Evolutionary conservation across 2,113 vertebrate species (phyloP).

Genomic region (Neomonachus schauinslandi): DNA sequence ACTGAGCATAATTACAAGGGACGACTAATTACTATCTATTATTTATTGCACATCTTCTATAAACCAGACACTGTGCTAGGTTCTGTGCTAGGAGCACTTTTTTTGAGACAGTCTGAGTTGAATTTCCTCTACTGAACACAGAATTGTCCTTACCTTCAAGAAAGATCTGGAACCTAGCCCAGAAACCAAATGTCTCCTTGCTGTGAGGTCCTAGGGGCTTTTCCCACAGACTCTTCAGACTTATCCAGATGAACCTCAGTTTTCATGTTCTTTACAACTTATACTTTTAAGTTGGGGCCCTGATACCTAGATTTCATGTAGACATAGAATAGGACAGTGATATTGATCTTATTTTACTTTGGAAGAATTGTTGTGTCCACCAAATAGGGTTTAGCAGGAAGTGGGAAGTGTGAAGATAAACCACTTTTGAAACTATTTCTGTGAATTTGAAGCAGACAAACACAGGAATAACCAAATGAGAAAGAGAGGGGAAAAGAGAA

Average conservation of each 20-base stretch:
- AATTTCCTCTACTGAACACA: background rate
- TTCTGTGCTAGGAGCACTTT: background rate
- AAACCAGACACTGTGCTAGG: background rate
- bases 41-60: background rate
- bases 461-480: background rate
- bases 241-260: background rate
- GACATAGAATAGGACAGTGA: background rate
- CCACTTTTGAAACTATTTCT: background rate
- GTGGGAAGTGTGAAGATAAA: background rate
- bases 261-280: background rate
- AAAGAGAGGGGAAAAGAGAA: background rate
- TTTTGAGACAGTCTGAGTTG: background rate
- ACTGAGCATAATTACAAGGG: background rate
- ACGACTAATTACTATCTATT: background rate
- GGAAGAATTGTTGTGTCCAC: background rate
- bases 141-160: background rate
- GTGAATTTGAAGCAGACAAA: background rate
- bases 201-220: background rate
- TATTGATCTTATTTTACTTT: background rate
- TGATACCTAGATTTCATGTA: background rate
- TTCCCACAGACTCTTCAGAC: background rate
- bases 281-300: background rate
- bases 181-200: background rate
- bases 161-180: background rate
- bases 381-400: background rate